These are phyloP conservation scores for Macrobrachium nipponense DNA, from an alignment of 1,140 invertebrate genomes.

Conservation along the genomic window DNA sequence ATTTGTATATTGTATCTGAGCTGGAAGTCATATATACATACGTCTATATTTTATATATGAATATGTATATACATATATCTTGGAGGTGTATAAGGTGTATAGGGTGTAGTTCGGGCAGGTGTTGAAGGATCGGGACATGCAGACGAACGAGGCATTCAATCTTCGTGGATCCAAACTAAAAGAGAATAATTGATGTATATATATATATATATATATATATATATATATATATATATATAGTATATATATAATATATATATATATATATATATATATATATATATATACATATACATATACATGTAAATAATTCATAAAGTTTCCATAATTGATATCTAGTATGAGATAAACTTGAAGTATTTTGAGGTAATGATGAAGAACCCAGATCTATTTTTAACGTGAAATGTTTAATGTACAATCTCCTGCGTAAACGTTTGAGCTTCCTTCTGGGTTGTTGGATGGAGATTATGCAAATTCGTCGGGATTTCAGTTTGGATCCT, in stretches of 20 bases:
- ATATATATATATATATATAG: constrained; percentile 53
- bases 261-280: constrained; percentile 49
- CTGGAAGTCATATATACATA: constrained; percentile 1
- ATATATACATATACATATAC: constrained; percentile 39
- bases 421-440: too few species aligned
- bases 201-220: constrained; percentile 50
- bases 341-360: too few species aligned
- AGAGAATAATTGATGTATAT: constrained; percentile 7
- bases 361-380: too few species aligned
- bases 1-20: neutral
- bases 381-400: too few species aligned
- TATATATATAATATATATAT: constrained; percentile 52
- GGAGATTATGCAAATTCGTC: too few species aligned
- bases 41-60: constrained; percentile 21
- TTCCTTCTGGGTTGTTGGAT: too few species aligned
- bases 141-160: neutral
- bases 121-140: neutral
- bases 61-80: constrained; percentile 25
- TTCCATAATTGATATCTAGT: too few species aligned
- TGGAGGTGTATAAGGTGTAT: neutral
- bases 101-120: constrained; percentile 4
- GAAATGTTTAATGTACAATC: too few species aligned
- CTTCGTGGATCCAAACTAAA: neutral
- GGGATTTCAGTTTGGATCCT: too few species aligned
- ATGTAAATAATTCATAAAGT: too few species aligned